These are phyloP conservation scores for Lasioglossum lativentre DNA, from an alignment of 2,888 invertebrate species.

Conservation along the genomic window DNA sequence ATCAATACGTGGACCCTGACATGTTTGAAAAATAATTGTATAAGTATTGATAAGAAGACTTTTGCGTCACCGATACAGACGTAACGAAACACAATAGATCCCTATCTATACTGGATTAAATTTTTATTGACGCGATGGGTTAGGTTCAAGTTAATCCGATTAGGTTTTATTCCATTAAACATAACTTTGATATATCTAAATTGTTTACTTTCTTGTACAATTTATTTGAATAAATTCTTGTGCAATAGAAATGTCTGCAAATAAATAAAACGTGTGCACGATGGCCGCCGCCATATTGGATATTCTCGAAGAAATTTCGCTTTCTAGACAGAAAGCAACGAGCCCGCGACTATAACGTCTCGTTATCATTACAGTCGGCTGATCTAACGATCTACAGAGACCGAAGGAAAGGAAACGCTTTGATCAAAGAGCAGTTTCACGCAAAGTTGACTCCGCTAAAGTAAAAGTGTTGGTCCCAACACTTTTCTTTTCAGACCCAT, in stretches of 20 bases:
- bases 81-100: background rate
- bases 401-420: background rate
- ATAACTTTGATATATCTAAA: background rate
- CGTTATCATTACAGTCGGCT: conserved; percentile 12
- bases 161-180: background rate
- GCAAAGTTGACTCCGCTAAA: background rate
- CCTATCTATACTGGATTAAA: background rate
- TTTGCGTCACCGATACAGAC: background rate
- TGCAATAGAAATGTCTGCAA: background rate
- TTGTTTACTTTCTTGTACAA: background rate
- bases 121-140: background rate
- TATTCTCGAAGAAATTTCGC: conserved; percentile 10
- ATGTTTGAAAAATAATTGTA: too few species aligned
- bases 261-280: background rate
- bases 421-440: background rate
- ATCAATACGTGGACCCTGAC: background rate
- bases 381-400: background rate
- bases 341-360: background rate
- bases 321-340: conserved; percentile 14
- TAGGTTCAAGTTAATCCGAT: background rate
- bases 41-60: background rate
- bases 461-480: background rate
- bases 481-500: background rate
- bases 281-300: background rate
- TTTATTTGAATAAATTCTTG: background rate